These are phyloP conservation scores for Tinea semifulvella DNA, from an alignment of 2,888 invertebrate species.

Conservation along the genomic window DNA sequence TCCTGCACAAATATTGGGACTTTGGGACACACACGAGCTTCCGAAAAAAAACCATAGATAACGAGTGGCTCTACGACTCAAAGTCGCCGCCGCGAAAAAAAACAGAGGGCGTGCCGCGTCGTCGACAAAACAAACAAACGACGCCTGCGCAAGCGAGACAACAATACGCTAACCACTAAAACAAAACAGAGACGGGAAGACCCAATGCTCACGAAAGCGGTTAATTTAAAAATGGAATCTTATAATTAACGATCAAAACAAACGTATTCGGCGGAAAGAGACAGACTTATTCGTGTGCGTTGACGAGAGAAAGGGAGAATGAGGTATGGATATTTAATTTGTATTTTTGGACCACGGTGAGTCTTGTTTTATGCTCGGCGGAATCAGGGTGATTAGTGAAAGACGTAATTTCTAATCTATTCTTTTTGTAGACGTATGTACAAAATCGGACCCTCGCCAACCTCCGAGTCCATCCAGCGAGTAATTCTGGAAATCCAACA, in stretches of 20 bases:
- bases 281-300: conserved; percentile 43
- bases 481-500: no score
- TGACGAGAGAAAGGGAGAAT: conserved; percentile 11
- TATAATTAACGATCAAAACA: conserved; percentile 65
- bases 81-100: conserved; percentile 39
- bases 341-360: conserved; percentile 50
- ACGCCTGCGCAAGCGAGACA: conserved; percentile 41
- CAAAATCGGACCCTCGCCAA: no score
- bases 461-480: no score
- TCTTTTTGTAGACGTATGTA: no score
- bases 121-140: conserved; percentile 61
- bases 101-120: conserved; percentile 55
- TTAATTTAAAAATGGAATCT: conserved; percentile 57
- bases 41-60: conserved; percentile 46
- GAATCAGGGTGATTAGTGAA: conserved; percentile 32
- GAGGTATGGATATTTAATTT: conserved; percentile 40
- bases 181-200: conserved; percentile 32
- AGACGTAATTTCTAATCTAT: conserved; percentile 46
- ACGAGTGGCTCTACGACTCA: conserved; percentile 60
- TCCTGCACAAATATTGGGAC: conserved; percentile 61
- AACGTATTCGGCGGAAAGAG: conserved; percentile 63
- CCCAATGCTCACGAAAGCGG: conserved; percentile 44
- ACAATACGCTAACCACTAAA: conserved; percentile 19
- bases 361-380: conserved; percentile 34
- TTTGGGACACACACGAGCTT: conserved; percentile 46